These are phyloP conservation scores for Porites evermanni DNA, from an alignment of 92 coral and sea anemone genomes.

Conservation along the genomic window DNA sequence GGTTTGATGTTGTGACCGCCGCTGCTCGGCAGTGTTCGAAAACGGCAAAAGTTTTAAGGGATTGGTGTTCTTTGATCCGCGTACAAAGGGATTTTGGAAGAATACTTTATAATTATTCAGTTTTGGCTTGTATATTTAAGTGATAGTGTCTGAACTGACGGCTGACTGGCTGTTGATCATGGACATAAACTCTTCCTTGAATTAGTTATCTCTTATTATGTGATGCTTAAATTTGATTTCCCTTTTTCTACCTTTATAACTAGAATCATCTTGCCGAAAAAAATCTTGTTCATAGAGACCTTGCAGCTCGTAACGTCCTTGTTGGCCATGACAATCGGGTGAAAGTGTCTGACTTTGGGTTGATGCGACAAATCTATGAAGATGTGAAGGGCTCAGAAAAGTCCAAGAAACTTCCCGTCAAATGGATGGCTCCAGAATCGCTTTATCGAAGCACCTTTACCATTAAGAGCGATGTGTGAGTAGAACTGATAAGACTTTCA, in stretches of 20 bases:
- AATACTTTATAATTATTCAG: no score
- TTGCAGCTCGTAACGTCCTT: slow-evolving; percentile 16
- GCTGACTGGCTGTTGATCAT: no score
- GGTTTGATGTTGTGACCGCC: no score
- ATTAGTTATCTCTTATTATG: neutral
- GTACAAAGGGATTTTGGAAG: no score
- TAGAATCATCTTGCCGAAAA: slow-evolving; percentile 8
- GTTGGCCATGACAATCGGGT: slow-evolving; percentile 6
- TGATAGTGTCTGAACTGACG: no score
- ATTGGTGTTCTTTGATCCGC: no score
- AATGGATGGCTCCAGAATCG: slow-evolving; percentile 89
- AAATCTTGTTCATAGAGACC: neutral
- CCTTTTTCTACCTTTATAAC: neutral
- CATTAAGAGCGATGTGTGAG: slow-evolving; percentile 76
- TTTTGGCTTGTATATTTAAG: no score
- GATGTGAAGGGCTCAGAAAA: neutral
- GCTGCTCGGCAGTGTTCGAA: no score
- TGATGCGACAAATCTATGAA: slow-evolving; percentile 13
- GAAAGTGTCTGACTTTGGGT: slow-evolving; percentile 26
- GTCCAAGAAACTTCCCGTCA: slow-evolving; percentile 75
- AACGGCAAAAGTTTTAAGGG: no score
- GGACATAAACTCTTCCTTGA: neutral
- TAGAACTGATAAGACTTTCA: neutral
- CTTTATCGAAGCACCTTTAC: slow-evolving; percentile 75
- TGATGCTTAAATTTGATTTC: neutral